These are phyloP conservation scores for Drosophila pegasa DNA, from an alignment of 2,888 invertebrate genomes.

Conservation along the genomic window DNA sequence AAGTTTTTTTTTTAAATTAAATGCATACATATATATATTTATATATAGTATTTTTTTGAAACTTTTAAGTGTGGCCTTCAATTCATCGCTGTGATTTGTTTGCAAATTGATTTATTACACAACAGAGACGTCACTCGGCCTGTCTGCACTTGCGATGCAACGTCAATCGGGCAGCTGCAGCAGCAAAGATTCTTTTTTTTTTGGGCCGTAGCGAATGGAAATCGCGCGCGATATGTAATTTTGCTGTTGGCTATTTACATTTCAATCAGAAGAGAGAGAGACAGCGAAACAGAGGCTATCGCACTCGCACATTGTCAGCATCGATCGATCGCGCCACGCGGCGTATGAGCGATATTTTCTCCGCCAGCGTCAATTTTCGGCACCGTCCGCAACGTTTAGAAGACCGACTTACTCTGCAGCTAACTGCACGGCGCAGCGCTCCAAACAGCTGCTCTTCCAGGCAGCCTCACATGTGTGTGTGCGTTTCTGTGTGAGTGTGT, in stretches of 20 bases:
- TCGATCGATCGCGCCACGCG: conserved; percentile 64
- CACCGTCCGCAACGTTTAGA: conserved; percentile 65
- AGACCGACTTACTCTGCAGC: conserved; percentile 77
- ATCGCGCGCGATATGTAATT: conserved; percentile 27
- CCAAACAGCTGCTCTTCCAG: conserved; percentile 75
- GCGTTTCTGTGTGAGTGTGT: conserved; percentile 15
- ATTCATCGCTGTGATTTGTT: conserved; percentile 15
- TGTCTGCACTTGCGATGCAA: conserved; percentile 39
- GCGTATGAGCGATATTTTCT: conserved; percentile 62
- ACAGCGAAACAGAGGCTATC: conserved; percentile 17
- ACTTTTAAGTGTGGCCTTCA: conserved; percentile 40
- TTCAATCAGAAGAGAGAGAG: conserved; percentile 58
- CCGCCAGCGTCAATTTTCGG: conserved; percentile 12
- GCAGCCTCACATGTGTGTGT: conserved; percentile 36
- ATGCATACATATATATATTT: background rate
- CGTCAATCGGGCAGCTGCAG: conserved; percentile 53
- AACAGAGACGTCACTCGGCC: conserved; percentile 42
- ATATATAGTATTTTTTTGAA: conserved; percentile 4
- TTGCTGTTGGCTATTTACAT: conserved; percentile 67
- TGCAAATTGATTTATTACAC: conserved; percentile 62
- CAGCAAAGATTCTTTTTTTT: background rate
- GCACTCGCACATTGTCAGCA: conserved; percentile 26
- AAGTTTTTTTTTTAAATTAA: conserved; percentile 24
- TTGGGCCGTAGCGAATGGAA: conserved; percentile 30
- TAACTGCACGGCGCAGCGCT: conserved; percentile 58